Evolutionary conservation across 1,140 invertebrate genomes (phyloP).

Genomic region (Papilio xuthus): DNA sequence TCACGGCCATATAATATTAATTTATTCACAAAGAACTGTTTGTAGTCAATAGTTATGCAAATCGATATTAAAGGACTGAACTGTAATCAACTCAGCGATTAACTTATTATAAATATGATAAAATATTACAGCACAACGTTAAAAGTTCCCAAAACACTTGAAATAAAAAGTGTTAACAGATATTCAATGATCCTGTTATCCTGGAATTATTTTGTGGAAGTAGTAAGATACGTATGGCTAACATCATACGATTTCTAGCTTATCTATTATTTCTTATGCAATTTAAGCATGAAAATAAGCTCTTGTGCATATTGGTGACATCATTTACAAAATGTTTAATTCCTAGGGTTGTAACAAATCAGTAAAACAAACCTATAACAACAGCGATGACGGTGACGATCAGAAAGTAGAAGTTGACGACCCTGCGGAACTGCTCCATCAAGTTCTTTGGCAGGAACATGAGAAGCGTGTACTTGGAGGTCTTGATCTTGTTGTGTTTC

Average conservation of each 20-base stretch:
- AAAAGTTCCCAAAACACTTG: background rate
- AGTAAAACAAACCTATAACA: conserved; percentile 81
- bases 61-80: background rate
- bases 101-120: conserved; percentile 6
- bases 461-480: conserved; percentile 89
- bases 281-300: too few relatives aligned
- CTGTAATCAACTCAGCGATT: background rate
- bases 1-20: background rate
- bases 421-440: conserved; percentile 91
- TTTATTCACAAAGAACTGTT: conserved; percentile 5
- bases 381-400: conserved; percentile 86
- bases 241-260: too few relatives aligned
- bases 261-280: too few relatives aligned
- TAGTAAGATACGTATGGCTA: too few relatives aligned
- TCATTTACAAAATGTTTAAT: background rate
- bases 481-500: conserved; percentile 84
- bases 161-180: background rate
- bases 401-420: conserved; percentile 94
- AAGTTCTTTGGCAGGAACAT: conserved; percentile 93
- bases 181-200: too few relatives aligned
- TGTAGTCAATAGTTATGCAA: background rate
- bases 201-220: too few relatives aligned
- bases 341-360: background rate
- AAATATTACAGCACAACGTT: background rate
- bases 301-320: background rate